Base-by-base conservation (phyloP, 2,888 invertebrate genomes). In the Metalampra italica region DNA sequence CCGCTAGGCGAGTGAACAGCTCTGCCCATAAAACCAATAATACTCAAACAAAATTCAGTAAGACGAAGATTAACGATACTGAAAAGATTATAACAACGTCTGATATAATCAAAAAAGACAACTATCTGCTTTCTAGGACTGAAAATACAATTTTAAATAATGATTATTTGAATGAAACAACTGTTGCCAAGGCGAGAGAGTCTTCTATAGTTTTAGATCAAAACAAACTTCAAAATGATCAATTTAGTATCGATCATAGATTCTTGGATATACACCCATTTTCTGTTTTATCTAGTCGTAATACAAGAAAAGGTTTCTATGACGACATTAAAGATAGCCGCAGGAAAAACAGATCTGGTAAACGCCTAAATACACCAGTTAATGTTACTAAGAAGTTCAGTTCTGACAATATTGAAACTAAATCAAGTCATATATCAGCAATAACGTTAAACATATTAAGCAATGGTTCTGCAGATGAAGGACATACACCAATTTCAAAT, bases 351-450 rank as follows among this genome's bases (percentile, higher is more conserved):
- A 68, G 51, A 62, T 72, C 83, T 37, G 82, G 82, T 12, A 85
- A 78, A 57, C 78, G 82, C 47, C 67, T 87, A 53, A 87, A 84
- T 55, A 86, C 81, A 13, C 87, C 87, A 13, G 66, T 74, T 43
- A 72, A 71, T 54, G 55, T 63, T 30, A 67, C 63, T 2, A 71
- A 66, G 46, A 71, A 68, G 8, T 53, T 4, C 45, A 11, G 30
- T 38, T 9, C 9, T 2, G 41, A 51, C 54, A 59, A 53, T 45
- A 52, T 54, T 50, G 66, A 66, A 46, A 61, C 63, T 38, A 66
- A 66, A 53, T 52, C 60, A 47, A 66, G 63, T 59, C 52, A 52
- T 54, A 50, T 64, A 54, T 59, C 60, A 46, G 64, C 62, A 47
- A 62, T 61, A 51, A 60, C 63, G 53, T 55, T 64, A 54, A 71